These are phyloP conservation scores for Liodrosophila aerea DNA, from an alignment of 2,888 invertebrate genomes.

Conservation along the genomic window DNA sequence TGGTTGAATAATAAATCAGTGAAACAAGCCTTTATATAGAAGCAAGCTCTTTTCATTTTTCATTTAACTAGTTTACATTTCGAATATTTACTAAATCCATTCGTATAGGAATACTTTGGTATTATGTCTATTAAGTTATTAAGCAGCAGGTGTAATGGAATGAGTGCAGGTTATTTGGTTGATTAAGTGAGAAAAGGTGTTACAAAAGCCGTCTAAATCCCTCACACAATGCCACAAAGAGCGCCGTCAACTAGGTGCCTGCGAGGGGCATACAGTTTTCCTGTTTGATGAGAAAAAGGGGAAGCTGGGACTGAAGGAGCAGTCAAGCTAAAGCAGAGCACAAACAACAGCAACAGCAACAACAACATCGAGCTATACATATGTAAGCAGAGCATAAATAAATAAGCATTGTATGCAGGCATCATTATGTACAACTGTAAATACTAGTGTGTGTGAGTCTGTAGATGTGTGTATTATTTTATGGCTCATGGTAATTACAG, in stretches of 20 bases:
- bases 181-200: constrained; percentile 40
- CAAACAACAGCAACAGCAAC: constrained; percentile 13
- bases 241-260: constrained; percentile 4
- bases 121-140: too few relatives aligned
- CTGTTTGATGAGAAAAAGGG: neutral
- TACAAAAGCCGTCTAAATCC: constrained; percentile 34
- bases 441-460: constrained; percentile 21
- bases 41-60: too few relatives aligned
- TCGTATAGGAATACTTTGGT: too few relatives aligned
- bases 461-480: constrained; percentile 64
- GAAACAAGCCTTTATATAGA: too few relatives aligned
- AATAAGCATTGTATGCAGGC: constrained; percentile 17
- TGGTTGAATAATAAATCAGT: too few relatives aligned
- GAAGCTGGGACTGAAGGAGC: neutral
- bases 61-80: too few relatives aligned
- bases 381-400: constrained; percentile 23
- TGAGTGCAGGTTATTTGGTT: constrained; percentile 4
- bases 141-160: too few relatives aligned
- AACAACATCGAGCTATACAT: constrained; percentile 17
- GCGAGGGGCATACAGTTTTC: neutral
- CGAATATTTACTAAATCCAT: too few relatives aligned
- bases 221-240: constrained; percentile 8
- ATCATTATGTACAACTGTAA: constrained; percentile 17
- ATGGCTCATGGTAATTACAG: constrained; percentile 78
- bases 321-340: constrained; percentile 6